phyloP scores from a whole-genome alignment of 2,888 invertebrate species.

The Stomorhina lunata region DNA sequence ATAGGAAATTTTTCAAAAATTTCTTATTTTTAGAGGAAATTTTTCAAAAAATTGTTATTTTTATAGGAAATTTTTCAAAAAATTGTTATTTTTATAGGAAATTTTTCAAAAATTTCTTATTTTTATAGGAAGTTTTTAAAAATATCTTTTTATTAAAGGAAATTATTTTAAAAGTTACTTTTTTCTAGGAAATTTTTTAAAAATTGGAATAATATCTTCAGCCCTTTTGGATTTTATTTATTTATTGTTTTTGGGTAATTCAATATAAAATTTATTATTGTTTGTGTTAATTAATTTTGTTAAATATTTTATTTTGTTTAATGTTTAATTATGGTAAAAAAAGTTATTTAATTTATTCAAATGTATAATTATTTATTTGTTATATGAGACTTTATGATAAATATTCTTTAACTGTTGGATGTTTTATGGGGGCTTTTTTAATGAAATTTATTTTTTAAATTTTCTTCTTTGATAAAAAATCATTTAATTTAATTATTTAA shows the following conservation, averaged over 20 bases:
- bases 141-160: too few relatives aligned
- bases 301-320: background rate
- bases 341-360: background rate
- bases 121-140: too few relatives aligned
- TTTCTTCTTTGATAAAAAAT: conserved; percentile 11
- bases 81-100: too few relatives aligned
- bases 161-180: too few relatives aligned
- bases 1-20: too few relatives aligned
- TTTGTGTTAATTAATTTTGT: conserved; percentile 9
- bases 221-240: background rate
- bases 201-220: background rate
- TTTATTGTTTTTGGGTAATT: background rate
- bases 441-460: background rate
- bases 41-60: too few relatives aligned
- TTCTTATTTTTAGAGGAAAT: too few relatives aligned
- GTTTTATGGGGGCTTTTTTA: background rate
- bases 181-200: background rate
- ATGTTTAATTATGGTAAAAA: conserved; percentile 22
- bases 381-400: background rate
- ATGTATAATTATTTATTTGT: background rate
- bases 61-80: too few relatives aligned
- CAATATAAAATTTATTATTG: conserved; percentile 13
- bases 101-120: too few relatives aligned
- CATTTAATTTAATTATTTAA: conserved; percentile 10
- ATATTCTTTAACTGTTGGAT: conserved; percentile 16